Base-by-base conservation (phyloP, 2,888 invertebrate species). In the Conomelus anceps region DNA sequence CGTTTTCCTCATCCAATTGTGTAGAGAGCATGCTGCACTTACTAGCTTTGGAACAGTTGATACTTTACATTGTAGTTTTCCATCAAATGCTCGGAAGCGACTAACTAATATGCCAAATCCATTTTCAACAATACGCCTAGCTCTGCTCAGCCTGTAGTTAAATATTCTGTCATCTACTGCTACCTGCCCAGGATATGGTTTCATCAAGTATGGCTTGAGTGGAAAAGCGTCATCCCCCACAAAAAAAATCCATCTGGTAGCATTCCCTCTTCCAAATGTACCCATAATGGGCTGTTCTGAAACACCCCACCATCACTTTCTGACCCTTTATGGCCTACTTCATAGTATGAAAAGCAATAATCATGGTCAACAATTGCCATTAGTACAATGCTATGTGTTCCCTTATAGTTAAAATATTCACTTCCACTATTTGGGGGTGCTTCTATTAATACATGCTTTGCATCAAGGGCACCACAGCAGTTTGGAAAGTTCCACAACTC, bases 331-430 rank as follows among this genome's bases (percentile, higher is more conserved):
- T 89, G 88, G 26, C 91, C 91, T 84, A 91, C 89, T 84, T 91
- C 90, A 34, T 91, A 89, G 88, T 91, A 91, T 22, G 87, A 34
- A 90, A 91, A 91, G 63, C 90, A 91, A 87, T 91, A 91, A 63
- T 91, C 88, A 84, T 91, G 41, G 84, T 91, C 92, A 20, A 91
- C 91, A 34, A 91, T 63, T 63, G 91, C 92, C 89, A 92, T 89
- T 41, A 92, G 90, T 22, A 92, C 91, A 26, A 91, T 90, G 85
- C 92, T 92, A 86, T 91, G 91, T 17, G 23, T 29, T 88, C 90
- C 89, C 91, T 92, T 92, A 90, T 92, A 92, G 90, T 92, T 92
- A 87, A 88, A 92, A 87, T 89, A 91, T 84, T 89, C 24, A 89
- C 91, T 91, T 86, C 91, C 92, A 90, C 90, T 90, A 41, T 91